Percentiles rank a stretch among this genome's conserved stretches.
Conservation (phyloP, 2,888 invertebrate species). For the Macrosiphum euphorbiae region DNA sequence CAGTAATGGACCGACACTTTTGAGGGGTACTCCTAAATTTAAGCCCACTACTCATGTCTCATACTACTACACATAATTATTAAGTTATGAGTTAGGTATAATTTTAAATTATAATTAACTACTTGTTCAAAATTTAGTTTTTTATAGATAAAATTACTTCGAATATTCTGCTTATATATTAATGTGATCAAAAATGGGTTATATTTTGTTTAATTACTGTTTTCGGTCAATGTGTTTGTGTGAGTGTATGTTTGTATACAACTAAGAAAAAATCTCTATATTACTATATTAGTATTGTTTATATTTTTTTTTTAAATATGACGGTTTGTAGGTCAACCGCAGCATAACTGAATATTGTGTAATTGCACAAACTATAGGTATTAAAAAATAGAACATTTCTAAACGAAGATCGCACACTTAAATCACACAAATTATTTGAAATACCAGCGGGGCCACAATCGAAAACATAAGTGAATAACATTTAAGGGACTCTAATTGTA, state of each 20-base stretch:
- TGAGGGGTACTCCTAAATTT: no score
- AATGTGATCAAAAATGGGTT: not conserved
- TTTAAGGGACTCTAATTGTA: not conserved
- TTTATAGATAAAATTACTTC: no score
- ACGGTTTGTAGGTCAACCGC: not conserved
- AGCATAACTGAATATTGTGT: not conserved
- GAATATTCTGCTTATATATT: not conserved
- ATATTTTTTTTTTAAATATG: not conserved
- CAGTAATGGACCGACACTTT: no score
- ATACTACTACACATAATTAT: no score
- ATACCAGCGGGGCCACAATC: not conserved
- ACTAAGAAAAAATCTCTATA: not conserved
- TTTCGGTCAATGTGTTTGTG: not conserved
- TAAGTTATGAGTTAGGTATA: no score
- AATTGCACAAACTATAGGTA: not conserved
- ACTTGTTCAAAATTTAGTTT: no score
- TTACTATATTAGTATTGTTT: not conserved
- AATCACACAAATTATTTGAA: not conserved
- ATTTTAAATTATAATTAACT: no score
- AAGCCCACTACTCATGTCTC: no score
- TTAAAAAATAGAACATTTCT: not conserved
- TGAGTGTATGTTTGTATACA: not conserved
- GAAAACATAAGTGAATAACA: not conserved
- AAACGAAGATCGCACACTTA: not conserved
- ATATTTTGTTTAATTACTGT: not conserved